These are phyloP conservation scores for Crocuta crocuta DNA, from an alignment of 2,113 vertebrate genomes.

Conservation along the genomic window DNA sequence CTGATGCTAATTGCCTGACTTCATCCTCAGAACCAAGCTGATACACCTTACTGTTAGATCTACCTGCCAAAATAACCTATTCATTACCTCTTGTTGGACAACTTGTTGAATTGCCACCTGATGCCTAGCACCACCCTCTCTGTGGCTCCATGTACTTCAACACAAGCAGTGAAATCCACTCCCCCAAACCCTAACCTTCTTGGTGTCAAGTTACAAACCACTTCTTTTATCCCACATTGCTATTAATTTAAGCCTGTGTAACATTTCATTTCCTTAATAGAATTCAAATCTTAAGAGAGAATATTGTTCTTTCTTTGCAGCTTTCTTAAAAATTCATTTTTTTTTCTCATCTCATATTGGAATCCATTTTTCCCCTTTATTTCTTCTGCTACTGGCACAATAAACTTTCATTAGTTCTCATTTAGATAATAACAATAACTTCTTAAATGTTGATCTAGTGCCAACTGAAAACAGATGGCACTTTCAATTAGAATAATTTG, in stretches of 20 bases:
- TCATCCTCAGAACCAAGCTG: background rate
- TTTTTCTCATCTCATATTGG: background rate
- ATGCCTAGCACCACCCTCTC: background rate
- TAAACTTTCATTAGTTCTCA: background rate
- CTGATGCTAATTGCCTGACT: too few relatives aligned
- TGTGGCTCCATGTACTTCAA: background rate
- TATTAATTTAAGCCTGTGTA: background rate
- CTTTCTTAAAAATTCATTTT: background rate
- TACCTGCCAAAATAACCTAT: background rate
- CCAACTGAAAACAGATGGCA: slow-evolving; percentile 31
- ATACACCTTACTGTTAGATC: too few relatives aligned
- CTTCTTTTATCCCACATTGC: background rate
- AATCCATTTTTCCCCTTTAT: background rate
- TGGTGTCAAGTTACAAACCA: background rate
- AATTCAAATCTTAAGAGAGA: background rate
- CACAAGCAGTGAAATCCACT: background rate
- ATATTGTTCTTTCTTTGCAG: background rate
- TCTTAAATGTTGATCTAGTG: background rate
- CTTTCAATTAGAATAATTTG: slow-evolving; percentile 40
- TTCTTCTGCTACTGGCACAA: background rate
- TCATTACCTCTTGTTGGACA: background rate
- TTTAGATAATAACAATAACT: background rate
- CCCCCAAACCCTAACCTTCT: background rate
- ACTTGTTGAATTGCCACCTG: background rate
- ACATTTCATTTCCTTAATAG: background rate